A percentile compares a stretch with the other conserved stretches of the same genome.
These are phyloP conservation scores for Zaprionus obscuricornis DNA, from an alignment of 2,888 invertebrate species.

Conservation along the genomic window DNA sequence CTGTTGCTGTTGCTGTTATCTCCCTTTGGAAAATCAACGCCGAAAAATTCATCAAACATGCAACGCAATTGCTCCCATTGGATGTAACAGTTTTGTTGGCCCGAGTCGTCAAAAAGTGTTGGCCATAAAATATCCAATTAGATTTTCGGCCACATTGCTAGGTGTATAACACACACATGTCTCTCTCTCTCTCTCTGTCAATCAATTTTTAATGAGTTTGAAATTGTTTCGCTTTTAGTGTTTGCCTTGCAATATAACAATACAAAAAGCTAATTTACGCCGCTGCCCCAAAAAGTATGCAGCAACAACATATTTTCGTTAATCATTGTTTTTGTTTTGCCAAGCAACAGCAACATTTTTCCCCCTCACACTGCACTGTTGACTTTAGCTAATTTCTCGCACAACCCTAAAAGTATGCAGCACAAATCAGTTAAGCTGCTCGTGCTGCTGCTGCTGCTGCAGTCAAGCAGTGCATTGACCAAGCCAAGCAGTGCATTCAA, in stretches of 20 bases:
- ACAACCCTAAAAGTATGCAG: conserved; percentile 13
- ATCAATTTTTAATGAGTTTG: conserved; percentile 81
- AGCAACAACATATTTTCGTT: too few species aligned
- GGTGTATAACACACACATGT: conserved; percentile 8
- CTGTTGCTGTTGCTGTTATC: conserved; percentile 8
- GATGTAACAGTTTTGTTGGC: conserved; percentile 26
- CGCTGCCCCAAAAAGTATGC: conserved; percentile 11
- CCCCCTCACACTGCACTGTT: conserved; percentile 3
- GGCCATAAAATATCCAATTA: conserved; percentile 78
- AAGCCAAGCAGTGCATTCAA: conserved; percentile 1
- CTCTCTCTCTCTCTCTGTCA: conserved; percentile 43
- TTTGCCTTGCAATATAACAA: conserved; percentile 16
- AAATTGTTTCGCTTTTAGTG: conserved; percentile 70
- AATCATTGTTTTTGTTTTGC: neutral
- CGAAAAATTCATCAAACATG: conserved; percentile 71
- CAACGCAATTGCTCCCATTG: conserved; percentile 68
- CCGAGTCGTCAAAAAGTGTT: conserved; percentile 64
- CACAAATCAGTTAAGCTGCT: conserved; percentile 4
- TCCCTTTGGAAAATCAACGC: conserved; percentile 57
- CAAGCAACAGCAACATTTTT: neutral
- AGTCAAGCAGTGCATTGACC: conserved; percentile 43
- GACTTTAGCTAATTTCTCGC: too few species aligned
- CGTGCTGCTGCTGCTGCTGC: conserved; percentile 5
- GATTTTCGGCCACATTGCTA: conserved; percentile 58
- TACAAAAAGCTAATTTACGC: conserved; percentile 37